A percentile compares a stretch with the other conserved stretches of the same genome.
Evolutionary conservation across 2,888 invertebrate genomes (phyloP).

Genomic region (Pristionchus entomophagus): DNA sequence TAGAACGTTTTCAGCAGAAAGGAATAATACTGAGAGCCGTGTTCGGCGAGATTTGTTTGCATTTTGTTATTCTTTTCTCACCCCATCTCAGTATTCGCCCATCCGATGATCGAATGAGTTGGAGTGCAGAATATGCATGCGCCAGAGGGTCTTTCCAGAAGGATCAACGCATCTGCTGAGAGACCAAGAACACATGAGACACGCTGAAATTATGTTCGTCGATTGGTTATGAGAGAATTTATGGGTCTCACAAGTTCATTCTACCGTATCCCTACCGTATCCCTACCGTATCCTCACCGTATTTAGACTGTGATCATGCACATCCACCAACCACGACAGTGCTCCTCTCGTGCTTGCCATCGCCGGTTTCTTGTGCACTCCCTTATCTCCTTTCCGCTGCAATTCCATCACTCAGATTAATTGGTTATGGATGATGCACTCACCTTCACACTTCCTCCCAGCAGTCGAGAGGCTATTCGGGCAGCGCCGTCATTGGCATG

Average conservation of each 20-base stretch:
- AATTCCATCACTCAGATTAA: background rate
- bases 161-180: constrained; percentile 88
- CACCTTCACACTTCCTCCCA: constrained; percentile 74
- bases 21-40: background rate
- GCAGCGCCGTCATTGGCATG: constrained; percentile 74
- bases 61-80: constrained; percentile 8
- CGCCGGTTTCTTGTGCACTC: constrained; percentile 37
- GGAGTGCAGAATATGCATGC: constrained; percentile 90
- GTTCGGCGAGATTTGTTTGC: background rate
- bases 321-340: constrained; percentile 78
- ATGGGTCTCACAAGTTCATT: background rate
- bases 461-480: constrained; percentile 70
- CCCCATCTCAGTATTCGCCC: constrained; percentile 77
- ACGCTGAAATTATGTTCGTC: constrained; percentile 46
- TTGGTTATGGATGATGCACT: background rate
- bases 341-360: constrained; percentile 75
- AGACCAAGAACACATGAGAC: constrained; percentile 83
- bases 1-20: background rate
- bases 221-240: background rate
- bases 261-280: background rate
- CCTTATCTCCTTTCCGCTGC: constrained; percentile 47
- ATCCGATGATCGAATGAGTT: constrained; percentile 86
- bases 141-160: constrained; percentile 87
- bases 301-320: constrained; percentile 76
- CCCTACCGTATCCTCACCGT: constrained; percentile 45